phyloP scores from a whole-genome alignment of 2,113 vertebrate genomes.

The Rhizomys pruinosus region DNA sequence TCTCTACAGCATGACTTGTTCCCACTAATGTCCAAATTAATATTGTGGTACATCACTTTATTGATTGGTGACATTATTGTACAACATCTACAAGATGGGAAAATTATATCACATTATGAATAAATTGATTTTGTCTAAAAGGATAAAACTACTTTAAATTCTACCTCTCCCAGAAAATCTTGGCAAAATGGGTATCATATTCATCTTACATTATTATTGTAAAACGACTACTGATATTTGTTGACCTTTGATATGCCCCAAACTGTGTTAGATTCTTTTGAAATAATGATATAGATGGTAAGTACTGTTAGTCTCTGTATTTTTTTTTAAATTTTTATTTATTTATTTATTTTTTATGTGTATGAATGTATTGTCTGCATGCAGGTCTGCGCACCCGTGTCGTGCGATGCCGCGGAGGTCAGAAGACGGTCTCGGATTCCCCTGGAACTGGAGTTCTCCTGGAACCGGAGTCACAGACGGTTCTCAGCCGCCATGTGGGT shows the following conservation, averaged over 20 bases:
- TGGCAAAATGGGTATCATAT: neutral
- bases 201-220: neutral
- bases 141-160: conserved; percentile 22
- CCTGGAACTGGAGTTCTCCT: no score
- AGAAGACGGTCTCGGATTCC: no score
- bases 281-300: neutral
- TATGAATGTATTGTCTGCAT: no score
- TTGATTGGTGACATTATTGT: conserved; percentile 4
- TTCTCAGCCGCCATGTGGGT: no score
- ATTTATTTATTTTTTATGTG: no score
- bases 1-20: neutral
- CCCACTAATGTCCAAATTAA: neutral
- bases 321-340: no score
- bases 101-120: neutral
- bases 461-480: no score
- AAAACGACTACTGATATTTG: neutral
- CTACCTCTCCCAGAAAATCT: neutral
- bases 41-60: neutral
- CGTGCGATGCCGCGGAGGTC: no score
- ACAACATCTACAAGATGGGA: neutral
- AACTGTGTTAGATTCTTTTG: neutral
- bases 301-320: neutral
- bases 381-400: no score
- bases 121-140: conserved; percentile 23
- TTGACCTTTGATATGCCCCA: neutral